These are phyloP conservation scores for Empis livida DNA, from an alignment of 2,888 invertebrate genomes.

Conservation along the genomic window DNA sequence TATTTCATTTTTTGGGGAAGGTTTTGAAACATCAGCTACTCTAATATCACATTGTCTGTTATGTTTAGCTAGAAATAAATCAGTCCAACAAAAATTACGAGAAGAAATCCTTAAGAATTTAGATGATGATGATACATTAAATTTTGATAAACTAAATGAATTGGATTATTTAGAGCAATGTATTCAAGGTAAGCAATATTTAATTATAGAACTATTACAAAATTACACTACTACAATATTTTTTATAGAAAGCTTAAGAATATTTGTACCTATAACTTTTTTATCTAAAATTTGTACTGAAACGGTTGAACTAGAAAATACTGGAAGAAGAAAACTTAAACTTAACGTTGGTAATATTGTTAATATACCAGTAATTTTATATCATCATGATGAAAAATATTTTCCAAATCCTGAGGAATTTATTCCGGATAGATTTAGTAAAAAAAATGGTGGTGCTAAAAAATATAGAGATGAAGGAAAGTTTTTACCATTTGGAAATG, in stretches of 20 bases:
- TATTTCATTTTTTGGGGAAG: slow-evolving; percentile 31
- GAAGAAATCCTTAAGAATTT: slow-evolving; percentile 16
- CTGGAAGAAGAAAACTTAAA: slow-evolving; percentile 16
- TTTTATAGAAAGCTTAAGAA: slow-evolving; percentile 23
- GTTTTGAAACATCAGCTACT: slow-evolving; percentile 29
- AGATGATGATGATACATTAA: slow-evolving; percentile 8
- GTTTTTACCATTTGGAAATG: slow-evolving; percentile 32
- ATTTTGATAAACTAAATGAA: slow-evolving; percentile 20
- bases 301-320: slow-evolving; percentile 18
- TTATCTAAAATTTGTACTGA: slow-evolving; percentile 26
- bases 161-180: slow-evolving; percentile 28
- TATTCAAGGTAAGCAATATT: slow-evolving; percentile 19
- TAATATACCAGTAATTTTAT: slow-evolving; percentile 24
- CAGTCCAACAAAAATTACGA: slow-evolving; percentile 21
- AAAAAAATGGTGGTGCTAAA: slow-evolving; percentile 23
- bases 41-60: slow-evolving; percentile 22
- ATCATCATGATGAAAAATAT: slow-evolving; percentile 26
- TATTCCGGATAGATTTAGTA: slow-evolving; percentile 28
- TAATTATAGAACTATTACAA: not conserved
- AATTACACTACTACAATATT: not conserved
- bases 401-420: slow-evolving; percentile 25
- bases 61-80: slow-evolving; percentile 12
- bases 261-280: slow-evolving; percentile 24
- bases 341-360: slow-evolving; percentile 21
- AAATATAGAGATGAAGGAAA: slow-evolving; percentile 25